A percentile compares a stretch with the other conserved stretches of the same genome.
Conservation (phyloP, 1,140 invertebrate genomes). For the Metopolophium dirhodum region DNA sequence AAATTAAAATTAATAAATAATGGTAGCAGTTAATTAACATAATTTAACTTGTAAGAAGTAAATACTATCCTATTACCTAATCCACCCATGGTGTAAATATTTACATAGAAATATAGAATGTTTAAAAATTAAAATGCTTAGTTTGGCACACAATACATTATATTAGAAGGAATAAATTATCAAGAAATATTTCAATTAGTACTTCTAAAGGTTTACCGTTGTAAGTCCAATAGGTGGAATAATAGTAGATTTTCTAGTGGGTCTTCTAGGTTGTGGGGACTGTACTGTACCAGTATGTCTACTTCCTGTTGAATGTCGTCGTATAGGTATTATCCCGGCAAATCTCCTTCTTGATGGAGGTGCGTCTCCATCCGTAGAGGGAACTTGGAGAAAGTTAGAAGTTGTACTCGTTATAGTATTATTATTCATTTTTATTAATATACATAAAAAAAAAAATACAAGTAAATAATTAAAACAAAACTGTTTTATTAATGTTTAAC, state of each 20-base stretch:
- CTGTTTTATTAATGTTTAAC: constrained; percentile 29
- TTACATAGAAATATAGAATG: no score
- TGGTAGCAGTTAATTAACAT: background rate
- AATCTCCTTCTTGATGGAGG: constrained; percentile 43
- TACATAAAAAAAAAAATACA: background rate
- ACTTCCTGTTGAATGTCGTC: constrained; percentile 47
- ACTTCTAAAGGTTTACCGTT: constrained; percentile 19
- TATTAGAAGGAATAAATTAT: background rate
- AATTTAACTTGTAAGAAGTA: background rate
- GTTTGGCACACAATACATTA: background rate
- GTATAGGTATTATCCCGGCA: constrained; percentile 43
- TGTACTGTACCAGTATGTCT: constrained; percentile 20
- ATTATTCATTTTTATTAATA: constrained; percentile 31
- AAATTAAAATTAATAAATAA: background rate
- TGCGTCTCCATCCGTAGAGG: background rate
- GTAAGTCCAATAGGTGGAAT: constrained; percentile 45
- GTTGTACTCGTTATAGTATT: background rate
- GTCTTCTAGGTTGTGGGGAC: constrained; percentile 26
- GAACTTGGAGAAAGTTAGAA: constrained; percentile 44
- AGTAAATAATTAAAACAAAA: constrained; percentile 30
- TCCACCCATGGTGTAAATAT: background rate
- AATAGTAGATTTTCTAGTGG: constrained; percentile 51
- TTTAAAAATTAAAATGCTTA: background rate
- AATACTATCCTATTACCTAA: background rate
- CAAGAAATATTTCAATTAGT: background rate